These are phyloP conservation scores for Pachydiplax longipennis DNA, from an alignment of 2,888 invertebrate genomes.

Conservation along the genomic window DNA sequence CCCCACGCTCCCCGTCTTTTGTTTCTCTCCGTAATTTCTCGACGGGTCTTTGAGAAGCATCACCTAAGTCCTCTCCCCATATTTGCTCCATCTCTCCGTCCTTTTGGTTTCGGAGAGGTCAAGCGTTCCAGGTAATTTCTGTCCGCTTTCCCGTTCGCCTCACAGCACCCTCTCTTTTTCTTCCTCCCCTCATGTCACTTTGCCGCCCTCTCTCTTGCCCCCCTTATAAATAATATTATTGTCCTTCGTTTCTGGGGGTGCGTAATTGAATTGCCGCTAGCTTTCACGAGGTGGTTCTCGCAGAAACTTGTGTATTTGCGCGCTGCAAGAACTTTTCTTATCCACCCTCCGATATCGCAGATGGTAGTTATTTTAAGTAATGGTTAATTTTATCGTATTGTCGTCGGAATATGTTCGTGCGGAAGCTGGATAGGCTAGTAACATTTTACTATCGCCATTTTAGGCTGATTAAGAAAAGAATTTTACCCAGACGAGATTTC, in stretches of 20 bases:
- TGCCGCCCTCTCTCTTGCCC: neutral
- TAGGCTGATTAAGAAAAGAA: too few species aligned
- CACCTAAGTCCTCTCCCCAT: neutral
- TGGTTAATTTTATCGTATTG: too few species aligned
- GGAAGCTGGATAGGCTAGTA: too few species aligned
- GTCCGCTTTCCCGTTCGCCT: neutral
- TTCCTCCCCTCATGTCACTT: neutral
- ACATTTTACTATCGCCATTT: too few species aligned
- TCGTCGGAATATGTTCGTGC: too few species aligned
- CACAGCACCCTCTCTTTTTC: neutral
- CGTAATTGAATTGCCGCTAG: neutral
- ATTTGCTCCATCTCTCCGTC: neutral
- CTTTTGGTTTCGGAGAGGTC: neutral
- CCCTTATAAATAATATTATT: neutral
- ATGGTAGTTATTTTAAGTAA: too few species aligned
- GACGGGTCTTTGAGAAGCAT: neutral
- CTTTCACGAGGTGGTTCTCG: neutral
- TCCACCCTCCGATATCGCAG: too few species aligned
- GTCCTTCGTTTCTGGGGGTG: neutral
- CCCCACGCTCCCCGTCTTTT: neutral
- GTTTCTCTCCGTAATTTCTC: neutral
- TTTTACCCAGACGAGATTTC: too few species aligned
- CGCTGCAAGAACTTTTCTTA: neutral
- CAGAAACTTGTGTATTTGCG: neutral
- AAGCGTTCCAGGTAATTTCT: slow-evolving; percentile 25